Percentiles rank a stretch among this genome's conserved stretches.
These are phyloP conservation scores for Limosa lapponica DNA, from an alignment of 2,797 vertebrate genomes.

Conservation along the genomic window DNA sequence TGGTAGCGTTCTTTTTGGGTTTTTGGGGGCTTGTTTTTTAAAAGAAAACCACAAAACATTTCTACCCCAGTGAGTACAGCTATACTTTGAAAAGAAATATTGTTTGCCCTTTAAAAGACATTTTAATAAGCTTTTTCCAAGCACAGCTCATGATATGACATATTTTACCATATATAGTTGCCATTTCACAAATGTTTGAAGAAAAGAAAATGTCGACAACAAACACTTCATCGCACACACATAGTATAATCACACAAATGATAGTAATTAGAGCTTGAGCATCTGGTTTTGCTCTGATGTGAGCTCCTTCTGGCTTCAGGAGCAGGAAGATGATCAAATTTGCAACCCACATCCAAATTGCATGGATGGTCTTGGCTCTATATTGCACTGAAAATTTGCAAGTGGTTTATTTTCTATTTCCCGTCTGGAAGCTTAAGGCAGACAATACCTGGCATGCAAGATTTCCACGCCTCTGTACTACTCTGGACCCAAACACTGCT, in stretches of 20 bases:
- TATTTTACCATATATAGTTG: slow-evolving; percentile 3
- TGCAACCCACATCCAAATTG: background rate
- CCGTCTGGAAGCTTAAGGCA: background rate
- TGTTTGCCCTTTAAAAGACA: background rate
- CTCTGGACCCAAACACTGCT: background rate
- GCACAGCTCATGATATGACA: background rate
- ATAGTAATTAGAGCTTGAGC: background rate
- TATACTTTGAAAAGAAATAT: background rate
- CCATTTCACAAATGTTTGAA: background rate
- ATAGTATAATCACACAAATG: background rate
- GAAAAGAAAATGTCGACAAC: background rate
- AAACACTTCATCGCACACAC: background rate
- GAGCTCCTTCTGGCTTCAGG: background rate
- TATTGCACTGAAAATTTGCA: background rate
- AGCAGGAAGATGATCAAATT: background rate
- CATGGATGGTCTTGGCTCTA: background rate
- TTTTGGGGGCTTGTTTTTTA: background rate
- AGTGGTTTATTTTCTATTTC: background rate
- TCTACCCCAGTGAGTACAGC: background rate
- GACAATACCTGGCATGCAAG: background rate
- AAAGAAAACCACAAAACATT: background rate
- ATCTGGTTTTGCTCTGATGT: slow-evolving; percentile 8
- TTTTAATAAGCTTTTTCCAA: background rate
- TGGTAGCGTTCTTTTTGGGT: background rate
- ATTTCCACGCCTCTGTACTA: background rate